Base-by-base conservation (phyloP, 2,888 invertebrate species). In the Ochropleura leucogaster region DNA sequence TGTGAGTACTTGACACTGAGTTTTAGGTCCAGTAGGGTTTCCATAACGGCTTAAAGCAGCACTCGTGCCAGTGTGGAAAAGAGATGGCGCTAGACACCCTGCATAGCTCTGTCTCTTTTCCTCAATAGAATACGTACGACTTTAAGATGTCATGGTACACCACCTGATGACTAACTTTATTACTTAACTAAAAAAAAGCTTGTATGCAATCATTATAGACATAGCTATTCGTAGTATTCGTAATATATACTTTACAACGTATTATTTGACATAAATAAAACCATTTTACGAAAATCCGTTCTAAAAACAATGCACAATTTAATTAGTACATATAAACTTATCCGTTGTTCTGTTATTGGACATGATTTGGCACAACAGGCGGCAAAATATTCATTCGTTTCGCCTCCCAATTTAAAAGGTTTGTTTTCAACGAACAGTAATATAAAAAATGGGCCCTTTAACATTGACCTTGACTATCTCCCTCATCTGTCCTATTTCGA, bases 1-100 rank as follows among this genome's bases (percentile, higher is more conserved):
- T 97, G 98, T 98, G 90, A 97, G 97, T 93, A 62, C 40, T 77
- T 47, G 0, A 9, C 9, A 30, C 30, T 30, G 30, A 30, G 30
- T 65, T 7, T 51, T 51, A 18, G 18, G 3, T 51, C 16, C 51
- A 51, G 30, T 30, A 30, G 30, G 30, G 30, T 30, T 30, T 30
- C 30, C 30, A 30, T 30, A 1, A 30, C 30, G 30, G 1, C 30
- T 30, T 30, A 30, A 30, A 30, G 30, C 30, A 30, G 30, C 3
- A 30, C 30, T 30, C 30, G 1, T 30, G 30, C 30, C 30, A 30
- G 30, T 30, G 30, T 30, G 30, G 30, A 30, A 30, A 30, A 30
- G 30, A 30, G 30, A 30, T 30, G 30, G 30, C 30, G 30, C 30
- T 30, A 30, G 30, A 30, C 30, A 30, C 30, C 30, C 30, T 30